Evolutionary conservation across 2,113 vertebrate species (phyloP), one percentile per base, ranked within the genome.

Genomic region (Phyllopteryx taeniolatus): DNA sequence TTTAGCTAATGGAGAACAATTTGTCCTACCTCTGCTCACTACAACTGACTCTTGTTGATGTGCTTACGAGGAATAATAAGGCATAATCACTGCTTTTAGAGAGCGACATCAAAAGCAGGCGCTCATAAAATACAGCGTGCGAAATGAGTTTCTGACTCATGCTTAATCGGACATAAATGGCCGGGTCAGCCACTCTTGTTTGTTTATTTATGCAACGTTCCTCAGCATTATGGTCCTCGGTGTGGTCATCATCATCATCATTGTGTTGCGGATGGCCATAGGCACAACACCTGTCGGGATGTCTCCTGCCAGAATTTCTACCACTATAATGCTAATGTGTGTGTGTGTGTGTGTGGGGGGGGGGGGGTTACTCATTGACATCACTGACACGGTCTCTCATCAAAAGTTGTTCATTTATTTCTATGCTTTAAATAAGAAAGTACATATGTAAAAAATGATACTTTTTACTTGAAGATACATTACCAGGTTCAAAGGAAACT

Each of bases 361-460:
- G 20, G 35, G 1, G 63, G 7, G 64, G 9, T 10, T 19, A 68
- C 27, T 33, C 31, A 20, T 35, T 53, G 42, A 66, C 64, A 13
- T 47, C 43, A 27, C 8, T 35, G 39, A 39, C 8, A 56, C 9
- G 3, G 35, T 43, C 54, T 77, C 71, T 80, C 81, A 86, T 72
- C 86, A 88, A 90, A 70, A 74, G 88, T 92, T 91, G 89, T 87
- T 86, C 49, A 71, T 77, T 85, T 35, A 35, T 61, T 83, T 77
- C 84, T 78, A 87, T 82, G 64, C 79, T 87, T 87, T 93, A 92
- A 92, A 92, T 93, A 92, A 87, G 82, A 79, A 84, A 75, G 74
- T 74, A 70, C 79, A 81, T 83, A 19, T 17, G 5, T 17, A 17
- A 51, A 7, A 74, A 67, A 68, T 15, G 74, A 14, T 46, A 17